Evolutionary conservation across 2,113 vertebrate species (phyloP), one percentile per base, ranked within the genome.

Genomic region (Calidris pygmaea): DNA sequence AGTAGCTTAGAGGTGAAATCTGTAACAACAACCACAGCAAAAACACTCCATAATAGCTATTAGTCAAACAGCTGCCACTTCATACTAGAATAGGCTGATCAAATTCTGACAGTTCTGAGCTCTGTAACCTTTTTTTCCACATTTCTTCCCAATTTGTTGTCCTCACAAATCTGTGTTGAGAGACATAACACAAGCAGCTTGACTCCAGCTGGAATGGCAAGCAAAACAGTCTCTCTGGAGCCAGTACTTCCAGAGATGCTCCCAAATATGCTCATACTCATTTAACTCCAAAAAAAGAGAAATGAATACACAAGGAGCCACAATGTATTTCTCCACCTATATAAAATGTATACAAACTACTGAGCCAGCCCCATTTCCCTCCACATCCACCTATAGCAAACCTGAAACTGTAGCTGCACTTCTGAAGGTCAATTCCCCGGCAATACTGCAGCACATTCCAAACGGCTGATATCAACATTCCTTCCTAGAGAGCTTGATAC

Each of bases 101-200:
- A 94, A 96, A 95, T 97, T 96, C 90, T 95, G 94, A 96, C 96
- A 95, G 86, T 89, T 87, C 88, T 94, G 94, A 96, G 94, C 96
- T 94, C 80, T 94, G 79, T 48, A 95, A 90, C 88, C 62, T 27
- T 89, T 93, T 89, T 95, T 60, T 66, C 91, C 80, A 91, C 89
- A 75, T 95, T 95, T 96, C 88, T 92, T 89, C 94, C 80, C 88
- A 92, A 91, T 94, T 96, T 90, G 83, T 92, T 95, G 79, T 95
- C 95, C 86, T 96, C 89, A 53, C 80, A 94, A 92, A 95, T 94
- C 92, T 85, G 60, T 62, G 96, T 75, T 96, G 94, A 93, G 94
- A 97, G 95, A 96, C 92, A 75, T 90, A 96, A 96, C 85, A 85
- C 47, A 59, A 96, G 88, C 93, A 96, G 86, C 96, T 90, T 96